A percentile compares a stretch with the other conserved stretches of the same genome.
phyloP scores from a whole-genome alignment of 2,797 vertebrate genomes.

The Arctocebus calabarensis region DNA sequence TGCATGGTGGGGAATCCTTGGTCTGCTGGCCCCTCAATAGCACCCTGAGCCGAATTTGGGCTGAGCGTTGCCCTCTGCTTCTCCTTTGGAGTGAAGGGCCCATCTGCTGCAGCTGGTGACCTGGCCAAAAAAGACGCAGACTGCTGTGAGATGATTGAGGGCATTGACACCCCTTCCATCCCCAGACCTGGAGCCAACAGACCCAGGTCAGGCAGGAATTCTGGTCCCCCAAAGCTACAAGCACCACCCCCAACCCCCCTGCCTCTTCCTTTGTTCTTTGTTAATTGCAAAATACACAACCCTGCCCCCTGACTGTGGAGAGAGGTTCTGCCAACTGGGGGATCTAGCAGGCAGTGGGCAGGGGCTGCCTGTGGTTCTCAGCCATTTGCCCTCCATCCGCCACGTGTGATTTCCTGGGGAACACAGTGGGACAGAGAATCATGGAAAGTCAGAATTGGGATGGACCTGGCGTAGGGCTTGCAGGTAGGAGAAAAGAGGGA shows the following conservation, averaged over 20 bases:
- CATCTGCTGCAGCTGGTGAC: background rate
- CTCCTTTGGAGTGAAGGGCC: constrained; percentile 2
- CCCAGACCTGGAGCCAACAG: background rate
- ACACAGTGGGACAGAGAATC: background rate
- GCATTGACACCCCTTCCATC: background rate
- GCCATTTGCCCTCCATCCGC: background rate
- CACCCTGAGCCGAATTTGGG: background rate
- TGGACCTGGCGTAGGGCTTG: background rate
- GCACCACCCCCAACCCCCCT: background rate
- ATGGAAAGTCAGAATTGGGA: fast-evolving
- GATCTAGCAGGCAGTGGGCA: constrained; percentile 40
- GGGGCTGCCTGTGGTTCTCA: background rate
- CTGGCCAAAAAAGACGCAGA: background rate
- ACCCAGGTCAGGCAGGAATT: constrained; percentile 30
- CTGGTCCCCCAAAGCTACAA: constrained; percentile 18
- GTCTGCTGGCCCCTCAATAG: background rate
- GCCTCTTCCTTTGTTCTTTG: constrained; percentile 77
- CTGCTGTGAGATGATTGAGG: background rate
- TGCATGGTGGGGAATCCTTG: fast-evolving
- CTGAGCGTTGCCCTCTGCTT: background rate
- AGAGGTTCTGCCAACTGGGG: constrained; percentile 52
- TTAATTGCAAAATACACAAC: constrained; percentile 72
- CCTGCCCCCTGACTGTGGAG: background rate
- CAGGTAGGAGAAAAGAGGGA: fast-evolving
- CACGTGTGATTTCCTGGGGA: background rate